phyloP scores from a whole-genome alignment of 2,113 vertebrate genomes.

The Anser cygnoides region DNA sequence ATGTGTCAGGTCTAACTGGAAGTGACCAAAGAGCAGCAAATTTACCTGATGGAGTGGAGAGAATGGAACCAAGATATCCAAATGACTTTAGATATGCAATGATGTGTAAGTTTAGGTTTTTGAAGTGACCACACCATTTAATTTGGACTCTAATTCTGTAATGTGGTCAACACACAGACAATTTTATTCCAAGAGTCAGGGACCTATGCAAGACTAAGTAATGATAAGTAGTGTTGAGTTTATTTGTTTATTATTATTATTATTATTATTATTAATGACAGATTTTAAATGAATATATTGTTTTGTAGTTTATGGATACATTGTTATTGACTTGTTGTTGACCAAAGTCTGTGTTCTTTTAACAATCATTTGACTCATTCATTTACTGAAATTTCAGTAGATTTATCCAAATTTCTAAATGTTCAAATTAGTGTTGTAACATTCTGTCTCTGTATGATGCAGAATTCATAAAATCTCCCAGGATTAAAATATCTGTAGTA shows the following conservation, averaged over 20 bases:
- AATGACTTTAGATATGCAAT: neutral
- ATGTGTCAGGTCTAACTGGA: accelerated
- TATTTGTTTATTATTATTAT: neutral
- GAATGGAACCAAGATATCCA: neutral
- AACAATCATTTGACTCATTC: accelerated
- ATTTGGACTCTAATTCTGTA: neutral
- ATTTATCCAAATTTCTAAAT: neutral
- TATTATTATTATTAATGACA: neutral
- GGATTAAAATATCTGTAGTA: neutral
- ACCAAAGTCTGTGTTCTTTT: neutral
- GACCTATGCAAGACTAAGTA: neutral
- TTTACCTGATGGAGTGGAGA: neutral
- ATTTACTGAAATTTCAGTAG: neutral
- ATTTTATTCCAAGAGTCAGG: neutral
- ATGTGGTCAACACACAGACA: accelerated
- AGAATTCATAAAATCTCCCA: neutral
- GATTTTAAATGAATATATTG: neutral
- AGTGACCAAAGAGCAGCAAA: neutral
- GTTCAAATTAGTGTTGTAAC: neutral
- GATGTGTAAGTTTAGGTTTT: accelerated
- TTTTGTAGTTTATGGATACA: neutral
- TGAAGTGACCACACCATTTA: neutral
- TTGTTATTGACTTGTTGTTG: neutral
- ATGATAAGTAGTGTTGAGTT: neutral
- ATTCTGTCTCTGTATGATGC: neutral